Conservation (phyloP, 2,113 vertebrate species). For the Peromyscus polionotus region DNA sequence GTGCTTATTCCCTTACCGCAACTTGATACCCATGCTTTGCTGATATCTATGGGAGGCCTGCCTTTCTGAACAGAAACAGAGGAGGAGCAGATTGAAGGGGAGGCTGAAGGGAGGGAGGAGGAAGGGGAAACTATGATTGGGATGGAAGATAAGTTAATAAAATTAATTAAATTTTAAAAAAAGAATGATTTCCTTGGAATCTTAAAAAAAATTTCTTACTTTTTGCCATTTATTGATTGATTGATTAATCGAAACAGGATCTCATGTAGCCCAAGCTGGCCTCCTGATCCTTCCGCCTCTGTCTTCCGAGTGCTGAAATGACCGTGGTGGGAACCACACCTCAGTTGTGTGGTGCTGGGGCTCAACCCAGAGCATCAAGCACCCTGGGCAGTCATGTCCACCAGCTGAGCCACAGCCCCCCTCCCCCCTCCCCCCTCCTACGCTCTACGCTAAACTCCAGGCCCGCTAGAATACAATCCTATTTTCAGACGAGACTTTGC, state of each 20-base stretch:
- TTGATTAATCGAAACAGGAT: neutral
- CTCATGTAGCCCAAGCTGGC: neutral
- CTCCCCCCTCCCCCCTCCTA: rapidly evolving
- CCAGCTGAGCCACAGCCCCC: neutral
- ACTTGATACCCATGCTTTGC: neutral
- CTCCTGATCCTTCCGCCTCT: neutral
- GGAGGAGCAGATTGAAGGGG: neutral
- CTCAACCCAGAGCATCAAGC: neutral
- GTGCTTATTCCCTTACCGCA: neutral
- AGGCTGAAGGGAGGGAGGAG: neutral
- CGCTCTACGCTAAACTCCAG: too few species aligned
- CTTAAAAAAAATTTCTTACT: neutral
- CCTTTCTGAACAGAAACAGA: neutral
- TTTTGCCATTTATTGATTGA: neutral
- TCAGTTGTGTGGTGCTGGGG: neutral
- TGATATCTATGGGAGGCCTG: neutral
- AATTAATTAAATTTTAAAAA: neutral
- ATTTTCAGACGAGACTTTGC: neutral
- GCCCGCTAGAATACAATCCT: too few species aligned
- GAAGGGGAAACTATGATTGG: neutral
- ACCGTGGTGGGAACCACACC: neutral
- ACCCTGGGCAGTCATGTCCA: neutral
- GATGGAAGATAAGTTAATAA: neutral
- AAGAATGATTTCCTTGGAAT: neutral
- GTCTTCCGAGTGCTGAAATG: neutral